phyloP scores from a whole-genome alignment of 2,888 invertebrate genomes.

The Caenorhabditis panamensis region DNA sequence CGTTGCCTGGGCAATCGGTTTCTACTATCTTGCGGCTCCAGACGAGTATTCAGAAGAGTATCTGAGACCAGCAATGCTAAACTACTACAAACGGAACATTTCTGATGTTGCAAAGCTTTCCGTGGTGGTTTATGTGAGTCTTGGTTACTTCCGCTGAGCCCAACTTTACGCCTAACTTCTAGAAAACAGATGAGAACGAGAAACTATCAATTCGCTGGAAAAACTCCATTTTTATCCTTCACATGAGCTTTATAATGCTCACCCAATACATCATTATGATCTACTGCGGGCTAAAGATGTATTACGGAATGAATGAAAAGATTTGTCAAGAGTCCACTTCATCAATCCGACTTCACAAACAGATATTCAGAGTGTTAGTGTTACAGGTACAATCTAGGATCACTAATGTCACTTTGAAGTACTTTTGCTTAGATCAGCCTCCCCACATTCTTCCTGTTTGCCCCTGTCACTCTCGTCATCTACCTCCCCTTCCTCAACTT shows the following conservation, averaged over 20 bases:
- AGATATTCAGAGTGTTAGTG: slow-evolving; percentile 30
- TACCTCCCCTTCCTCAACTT: slow-evolving; percentile 25
- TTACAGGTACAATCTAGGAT: too few relatives aligned
- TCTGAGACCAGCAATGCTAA: slow-evolving; percentile 4
- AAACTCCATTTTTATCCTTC: slow-evolving; percentile 7
- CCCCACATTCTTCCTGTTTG: slow-evolving; percentile 28
- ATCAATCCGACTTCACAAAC: not conserved
- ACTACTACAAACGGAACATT: not conserved
- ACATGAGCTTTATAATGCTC: slow-evolving; percentile 23
- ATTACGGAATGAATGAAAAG: not conserved
- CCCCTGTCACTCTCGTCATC: slow-evolving; percentile 23
- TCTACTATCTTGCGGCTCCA: not conserved
- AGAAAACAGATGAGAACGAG: not conserved
- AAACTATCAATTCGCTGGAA: slow-evolving; percentile 8
- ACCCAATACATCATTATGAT: slow-evolving; percentile 2
- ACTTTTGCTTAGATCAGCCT: slow-evolving; percentile 28
- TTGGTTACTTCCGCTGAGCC: not conserved
- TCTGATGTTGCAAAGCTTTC: not conserved
- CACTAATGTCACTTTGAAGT: not conserved
- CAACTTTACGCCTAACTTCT: too few relatives aligned
- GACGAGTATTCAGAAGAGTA: slow-evolving; percentile 1
- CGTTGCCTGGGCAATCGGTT: not conserved
- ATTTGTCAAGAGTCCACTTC: not conserved
- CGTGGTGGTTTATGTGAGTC: not conserved
- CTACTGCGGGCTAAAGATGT: not conserved